These are phyloP conservation scores for Adelognathus sp. DNA, from an alignment of 2,888 invertebrate genomes.

Conservation along the genomic window DNA sequence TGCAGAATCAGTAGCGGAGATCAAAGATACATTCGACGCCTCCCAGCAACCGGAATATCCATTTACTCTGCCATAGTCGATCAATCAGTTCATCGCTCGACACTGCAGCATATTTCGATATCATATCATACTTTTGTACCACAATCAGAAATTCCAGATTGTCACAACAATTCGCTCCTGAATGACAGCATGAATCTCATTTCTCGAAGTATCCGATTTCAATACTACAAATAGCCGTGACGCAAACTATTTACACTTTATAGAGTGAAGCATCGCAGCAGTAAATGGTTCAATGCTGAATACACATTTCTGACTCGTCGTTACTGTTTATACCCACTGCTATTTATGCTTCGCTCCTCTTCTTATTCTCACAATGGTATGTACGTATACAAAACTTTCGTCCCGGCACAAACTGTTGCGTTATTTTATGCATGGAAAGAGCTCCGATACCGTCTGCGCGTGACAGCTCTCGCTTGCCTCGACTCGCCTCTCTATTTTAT, in stretches of 20 bases:
- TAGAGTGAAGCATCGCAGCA: neutral
- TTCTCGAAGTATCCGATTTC: neutral
- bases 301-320: conserved; percentile 23
- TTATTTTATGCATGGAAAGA: conserved; percentile 61
- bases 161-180: neutral
- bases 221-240: neutral
- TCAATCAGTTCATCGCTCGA: neutral
- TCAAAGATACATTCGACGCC: no score
- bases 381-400: conserved; percentile 28
- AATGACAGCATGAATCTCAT: neutral
- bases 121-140: neutral
- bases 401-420: conserved; percentile 57
- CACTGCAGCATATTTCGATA: neutral
- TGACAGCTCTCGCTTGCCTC: conserved; percentile 54
- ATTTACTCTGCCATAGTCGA: neutral
- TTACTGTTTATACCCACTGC: neutral
- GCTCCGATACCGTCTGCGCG: conserved; percentile 49
- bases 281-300: neutral
- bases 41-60: no score
- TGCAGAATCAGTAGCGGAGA: no score
- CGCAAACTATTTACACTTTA: neutral
- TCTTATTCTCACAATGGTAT: conserved; percentile 13
- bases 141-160: neutral
- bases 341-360: conserved; percentile 30
- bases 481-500: conserved; percentile 55